Evolutionary conservation across 1,140 invertebrate species (phyloP), one percentile per base, ranked within the genome.

Genomic region (Neotoxoptera formosana): DNA sequence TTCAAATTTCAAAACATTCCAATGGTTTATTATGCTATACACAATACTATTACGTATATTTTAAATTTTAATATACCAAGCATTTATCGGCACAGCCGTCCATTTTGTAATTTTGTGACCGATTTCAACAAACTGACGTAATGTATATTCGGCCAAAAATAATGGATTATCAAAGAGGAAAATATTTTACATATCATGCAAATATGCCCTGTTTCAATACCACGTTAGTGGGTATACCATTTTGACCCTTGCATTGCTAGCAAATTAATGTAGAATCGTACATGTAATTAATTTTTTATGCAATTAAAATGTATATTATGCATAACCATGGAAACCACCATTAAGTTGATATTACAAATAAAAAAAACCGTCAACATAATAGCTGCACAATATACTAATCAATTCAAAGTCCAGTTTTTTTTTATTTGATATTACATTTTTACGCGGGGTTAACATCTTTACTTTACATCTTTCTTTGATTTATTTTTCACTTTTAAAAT

Each of bases 231-330:
- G 0, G 14, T 76, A 76, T 7, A 76, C 4, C 23, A 76, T 76
- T n/a, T 76, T 76, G 6, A n/a, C 60, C 60, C 60, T 76, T 76
- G n/a, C 4, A n/a, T 76, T n/a, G 30, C 14, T 7, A n/a, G n/a
- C 14, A 76, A 76, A n/a, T 76, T n/a, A 76, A 76, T 76, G 60
- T 76, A 17, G 60, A 34, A 76, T 76, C n/a, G 60, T 76, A 76
- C 21, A 76, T 76, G 30, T 76, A 76, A 76, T 76, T 76, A 76
- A 76, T 76, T 76, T 67, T 76, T 76, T n/a, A 76, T n/a, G n/a
- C 30, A n/a, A 76, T 76, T 76, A 76, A 76, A n/a, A 76, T 76
- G 17, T 14, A 76, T 76, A 14, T 67, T 60, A 4, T 76, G 60
- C 17, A 76, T n/a, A n/a, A 76, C 30, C 60, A 76, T 76, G 30